phyloP scores from a whole-genome alignment of 2,113 vertebrate species.

The Antennarius striatus region DNA sequence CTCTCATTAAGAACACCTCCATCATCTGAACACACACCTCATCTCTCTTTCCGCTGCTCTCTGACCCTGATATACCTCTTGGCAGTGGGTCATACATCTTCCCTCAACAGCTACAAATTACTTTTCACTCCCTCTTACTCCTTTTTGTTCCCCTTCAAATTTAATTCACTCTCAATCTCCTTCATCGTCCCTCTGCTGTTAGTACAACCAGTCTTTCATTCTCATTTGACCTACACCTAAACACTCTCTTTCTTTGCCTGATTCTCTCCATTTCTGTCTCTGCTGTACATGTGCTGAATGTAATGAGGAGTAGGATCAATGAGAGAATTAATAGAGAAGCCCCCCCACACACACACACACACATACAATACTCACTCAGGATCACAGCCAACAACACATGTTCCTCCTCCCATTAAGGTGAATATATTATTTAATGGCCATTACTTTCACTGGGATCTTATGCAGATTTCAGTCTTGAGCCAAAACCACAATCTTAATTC shows the following conservation, averaged over 20 bases:
- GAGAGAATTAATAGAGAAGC: constrained; percentile 35
- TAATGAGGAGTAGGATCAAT: constrained; percentile 49
- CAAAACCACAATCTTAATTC: neutral
- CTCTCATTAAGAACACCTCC: constrained; percentile 23
- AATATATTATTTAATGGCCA: constrained; percentile 12
- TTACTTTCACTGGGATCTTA: neutral
- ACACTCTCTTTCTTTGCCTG: constrained; percentile 6
- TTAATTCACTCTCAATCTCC: constrained; percentile 34
- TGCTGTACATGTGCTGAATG: constrained; percentile 26
- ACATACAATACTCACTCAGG: constrained; percentile 1
- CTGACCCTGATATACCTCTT: constrained; percentile 58
- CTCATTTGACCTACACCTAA: constrained; percentile 32
- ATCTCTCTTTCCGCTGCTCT: constrained; percentile 30
- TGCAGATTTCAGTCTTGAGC: constrained; percentile 1
- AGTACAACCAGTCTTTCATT: constrained; percentile 30
- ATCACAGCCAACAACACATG: constrained; percentile 15
- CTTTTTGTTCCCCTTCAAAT: constrained; percentile 16
- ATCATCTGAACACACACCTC: neutral
- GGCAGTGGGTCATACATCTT: constrained; percentile 50
- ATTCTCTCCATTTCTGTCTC: constrained; percentile 46
- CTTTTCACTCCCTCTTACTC: constrained; percentile 37
- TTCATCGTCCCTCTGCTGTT: constrained; percentile 15
- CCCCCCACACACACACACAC: too few species aligned
- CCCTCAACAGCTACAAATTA: constrained; percentile 52
- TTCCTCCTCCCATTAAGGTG: neutral